Percentiles rank a stretch among this genome's conserved stretches.
phyloP scores from a whole-genome alignment of 2,113 vertebrate genomes.

The Embiotoca jacksoni region DNA sequence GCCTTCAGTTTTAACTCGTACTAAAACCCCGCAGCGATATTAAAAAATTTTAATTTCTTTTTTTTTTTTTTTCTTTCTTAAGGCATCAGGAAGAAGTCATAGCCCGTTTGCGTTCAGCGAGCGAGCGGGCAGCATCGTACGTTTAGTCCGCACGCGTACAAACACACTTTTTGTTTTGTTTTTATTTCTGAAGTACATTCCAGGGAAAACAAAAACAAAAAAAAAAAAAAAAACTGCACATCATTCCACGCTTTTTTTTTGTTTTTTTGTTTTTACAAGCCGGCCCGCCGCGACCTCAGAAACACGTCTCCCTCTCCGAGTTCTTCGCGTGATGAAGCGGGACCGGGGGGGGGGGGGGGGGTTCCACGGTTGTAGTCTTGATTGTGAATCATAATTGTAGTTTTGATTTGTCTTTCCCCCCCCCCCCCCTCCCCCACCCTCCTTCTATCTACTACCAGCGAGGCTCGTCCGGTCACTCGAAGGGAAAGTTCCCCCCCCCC shows the following conservation, averaged over 20 bases:
- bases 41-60: conserved; percentile 1
- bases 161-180: not conserved
- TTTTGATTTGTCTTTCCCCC: not conserved
- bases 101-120: conserved; percentile 41
- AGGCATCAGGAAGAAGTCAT: conserved; percentile 63
- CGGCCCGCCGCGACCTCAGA: no score
- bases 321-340: conserved; percentile 12
- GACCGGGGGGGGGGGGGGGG: conserved; percentile 5
- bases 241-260: conserved; percentile 50
- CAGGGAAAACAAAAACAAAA: conserved; percentile 5
- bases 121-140: conserved; percentile 43
- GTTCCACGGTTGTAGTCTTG: not conserved
- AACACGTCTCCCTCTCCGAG: not conserved
- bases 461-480: not conserved
- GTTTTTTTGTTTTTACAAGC: no score
- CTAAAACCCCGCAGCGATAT: conserved; percentile 35
- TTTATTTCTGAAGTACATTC: conserved; percentile 65
- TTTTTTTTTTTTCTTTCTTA: not conserved
- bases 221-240: conserved; percentile 30
- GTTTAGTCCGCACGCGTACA: conserved; percentile 19
- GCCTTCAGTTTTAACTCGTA: conserved; percentile 42
- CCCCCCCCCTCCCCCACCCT: no score
- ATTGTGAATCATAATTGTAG: conserved; percentile 3
- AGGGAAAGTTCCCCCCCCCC: not conserved
- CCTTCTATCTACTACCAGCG: no score